Evolutionary conservation across 1,140 invertebrate species (phyloP).

Genomic region (Trachelipus rathkii): DNA sequence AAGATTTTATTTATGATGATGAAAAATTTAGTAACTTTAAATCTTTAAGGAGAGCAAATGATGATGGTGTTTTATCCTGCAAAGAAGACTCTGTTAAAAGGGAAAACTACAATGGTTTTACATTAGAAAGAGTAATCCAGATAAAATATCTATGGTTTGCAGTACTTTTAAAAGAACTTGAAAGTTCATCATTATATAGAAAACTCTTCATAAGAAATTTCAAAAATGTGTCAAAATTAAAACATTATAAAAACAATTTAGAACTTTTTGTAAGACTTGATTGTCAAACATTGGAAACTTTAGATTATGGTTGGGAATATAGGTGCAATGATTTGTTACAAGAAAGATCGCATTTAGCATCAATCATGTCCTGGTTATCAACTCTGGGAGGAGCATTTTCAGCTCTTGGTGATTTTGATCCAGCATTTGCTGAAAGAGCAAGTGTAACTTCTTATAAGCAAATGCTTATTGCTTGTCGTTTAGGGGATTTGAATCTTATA

Average conservation of each 20-base stretch:
- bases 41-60: no score
- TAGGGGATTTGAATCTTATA: not conserved
- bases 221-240: not conserved
- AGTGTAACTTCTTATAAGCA: not conserved
- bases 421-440: not conserved
- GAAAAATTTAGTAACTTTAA: no score
- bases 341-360: not conserved
- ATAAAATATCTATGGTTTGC: no score
- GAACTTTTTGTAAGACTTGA: not conserved
- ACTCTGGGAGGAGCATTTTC: not conserved
- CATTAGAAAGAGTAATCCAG: no score
- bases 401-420: not conserved
- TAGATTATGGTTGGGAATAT: not conserved
- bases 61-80: no score
- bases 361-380: not conserved
- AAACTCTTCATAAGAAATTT: not conserved
- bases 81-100: no score
- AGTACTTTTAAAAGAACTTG: no score
- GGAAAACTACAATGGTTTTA: no score
- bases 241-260: not conserved
- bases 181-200: not conserved
- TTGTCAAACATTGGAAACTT: not conserved
- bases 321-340: not conserved
- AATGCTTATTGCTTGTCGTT: not conserved
- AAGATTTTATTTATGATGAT: no score